Percentiles rank a stretch among this genome's conserved stretches.
Evolutionary conservation across 2,888 invertebrate genomes (phyloP).

Genomic region (Muschampia plurimacula): DNA sequence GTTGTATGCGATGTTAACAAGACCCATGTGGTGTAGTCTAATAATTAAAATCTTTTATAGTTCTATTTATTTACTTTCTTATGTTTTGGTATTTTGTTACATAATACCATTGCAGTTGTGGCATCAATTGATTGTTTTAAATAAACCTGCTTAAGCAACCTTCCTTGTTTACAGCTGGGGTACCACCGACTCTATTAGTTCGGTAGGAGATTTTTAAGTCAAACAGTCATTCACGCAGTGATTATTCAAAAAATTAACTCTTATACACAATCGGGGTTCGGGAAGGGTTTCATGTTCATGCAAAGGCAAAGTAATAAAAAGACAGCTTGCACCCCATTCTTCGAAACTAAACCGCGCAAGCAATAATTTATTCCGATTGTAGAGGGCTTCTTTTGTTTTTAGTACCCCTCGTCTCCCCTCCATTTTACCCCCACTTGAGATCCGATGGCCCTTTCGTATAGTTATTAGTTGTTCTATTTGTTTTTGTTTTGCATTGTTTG

Average conservation of each 20-base stretch:
- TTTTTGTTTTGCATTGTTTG: conserved; percentile 58
- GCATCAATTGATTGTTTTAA: not conserved
- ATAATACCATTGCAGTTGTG: too few species aligned
- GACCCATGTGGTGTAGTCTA: too few species aligned
- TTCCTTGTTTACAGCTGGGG: conserved; percentile 12
- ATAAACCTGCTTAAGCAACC: not conserved
- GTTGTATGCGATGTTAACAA: too few species aligned
- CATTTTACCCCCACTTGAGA: conserved; percentile 62
- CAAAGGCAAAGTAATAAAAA: conserved; percentile 63
- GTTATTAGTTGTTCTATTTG: conserved; percentile 69
- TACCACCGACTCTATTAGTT: conserved; percentile 34
- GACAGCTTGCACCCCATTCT: conserved; percentile 65
- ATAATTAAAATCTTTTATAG: too few species aligned
- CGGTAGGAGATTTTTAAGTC: conserved; percentile 14
- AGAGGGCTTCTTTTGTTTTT: conserved; percentile 71
- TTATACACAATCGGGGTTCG: conserved; percentile 21
- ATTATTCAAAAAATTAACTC: conserved; percentile 37
- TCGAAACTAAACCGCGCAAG: conserved; percentile 65
- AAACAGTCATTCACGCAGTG: conserved; percentile 29
- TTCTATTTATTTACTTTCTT: too few species aligned
- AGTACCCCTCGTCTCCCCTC: conserved; percentile 58
- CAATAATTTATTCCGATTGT: conserved; percentile 73
- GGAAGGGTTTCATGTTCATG: conserved; percentile 24
- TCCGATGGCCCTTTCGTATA: conserved; percentile 71
- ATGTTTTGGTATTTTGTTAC: too few species aligned